These are phyloP conservation scores for Hemichromis elongatus DNA, from an alignment of 2,113 vertebrate species.

Conservation along the genomic window DNA sequence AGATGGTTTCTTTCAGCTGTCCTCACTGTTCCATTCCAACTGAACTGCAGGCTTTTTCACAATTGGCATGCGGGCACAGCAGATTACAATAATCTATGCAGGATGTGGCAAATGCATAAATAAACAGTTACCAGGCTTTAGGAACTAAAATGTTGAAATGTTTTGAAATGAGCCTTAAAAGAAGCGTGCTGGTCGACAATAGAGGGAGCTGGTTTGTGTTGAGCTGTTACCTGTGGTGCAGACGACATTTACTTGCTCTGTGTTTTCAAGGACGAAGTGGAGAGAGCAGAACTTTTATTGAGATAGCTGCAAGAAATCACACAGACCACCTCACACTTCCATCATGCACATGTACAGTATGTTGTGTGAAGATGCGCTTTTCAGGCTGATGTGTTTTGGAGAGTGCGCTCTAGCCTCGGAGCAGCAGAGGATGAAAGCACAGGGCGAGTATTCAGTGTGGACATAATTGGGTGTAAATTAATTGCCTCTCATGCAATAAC, in stretches of 20 bases:
- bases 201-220: not conserved
- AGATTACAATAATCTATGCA: not conserved
- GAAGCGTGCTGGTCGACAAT: not conserved
- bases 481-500: constrained; percentile 30
- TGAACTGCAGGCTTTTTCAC: not conserved
- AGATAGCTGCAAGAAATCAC: not conserved
- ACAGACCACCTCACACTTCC: not conserved
- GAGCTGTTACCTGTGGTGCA: not conserved
- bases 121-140: not conserved
- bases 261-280: constrained; percentile 11
- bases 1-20: not conserved
- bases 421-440: not conserved
- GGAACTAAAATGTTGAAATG: not conserved
- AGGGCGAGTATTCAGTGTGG: not conserved
- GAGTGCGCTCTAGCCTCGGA: not conserved
- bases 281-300: not conserved
- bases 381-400: not conserved
- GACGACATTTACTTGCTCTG: not conserved
- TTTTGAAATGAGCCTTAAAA: not conserved
- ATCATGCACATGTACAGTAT: not conserved
- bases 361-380: not conserved
- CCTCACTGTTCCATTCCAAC: not conserved
- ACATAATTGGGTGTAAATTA: constrained; percentile 16
- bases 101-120: not conserved
- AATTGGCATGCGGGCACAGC: not conserved